Evolutionary conservation across 2,113 vertebrate species (phyloP), one percentile per base, ranked within the genome.

Genomic region (Dissostichus mawsoni): DNA sequence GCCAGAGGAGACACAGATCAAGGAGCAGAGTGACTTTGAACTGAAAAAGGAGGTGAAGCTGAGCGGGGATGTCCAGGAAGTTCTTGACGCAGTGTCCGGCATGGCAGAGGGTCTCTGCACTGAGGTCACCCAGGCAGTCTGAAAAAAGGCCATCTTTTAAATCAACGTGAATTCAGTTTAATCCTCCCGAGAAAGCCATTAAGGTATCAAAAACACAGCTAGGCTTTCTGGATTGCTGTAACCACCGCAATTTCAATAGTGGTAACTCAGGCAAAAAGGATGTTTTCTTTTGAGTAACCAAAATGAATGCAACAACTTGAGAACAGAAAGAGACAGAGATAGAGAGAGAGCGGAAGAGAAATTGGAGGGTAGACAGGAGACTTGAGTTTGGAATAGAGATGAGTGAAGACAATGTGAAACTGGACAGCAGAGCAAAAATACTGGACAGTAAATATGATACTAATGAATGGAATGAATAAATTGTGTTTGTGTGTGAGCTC

Each of bases 11-110:
- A 63, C 70, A 1, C 84, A 88, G 25, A 62, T 90, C 55, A 84
- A 92, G 63, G 89, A 91, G 73, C 87, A 77, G 41, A 89, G 47
- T 86, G 93, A 94, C 87, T 93, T 83, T 92, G 94, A 93, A 90
- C 83, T 94, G 70, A 95, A 95, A 93, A 95, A 94, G 89, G 94
- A 95, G 62, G 76, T 93, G 71, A 90, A 57, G 72, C 69, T 94
- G 67, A 84, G 71, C 1, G 90, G 65, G 47, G 90, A 92, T 25
- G 82, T 87, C 72, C 88, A 83, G 36, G 89, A 92, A 63, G 87
- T 79, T 84, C 87, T 89, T 0, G 90, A 91, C 25, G 75, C 70
- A 14, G 76, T 87, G 5, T 72, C 81, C 57, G 91, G 92, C 56
- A 84, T 92, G 82, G 77, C 88, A 75, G 92, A 92, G 55, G 62